phyloP scores from a whole-genome alignment of 1,140 invertebrate genomes.

The Hycleus cichorii region DNA sequence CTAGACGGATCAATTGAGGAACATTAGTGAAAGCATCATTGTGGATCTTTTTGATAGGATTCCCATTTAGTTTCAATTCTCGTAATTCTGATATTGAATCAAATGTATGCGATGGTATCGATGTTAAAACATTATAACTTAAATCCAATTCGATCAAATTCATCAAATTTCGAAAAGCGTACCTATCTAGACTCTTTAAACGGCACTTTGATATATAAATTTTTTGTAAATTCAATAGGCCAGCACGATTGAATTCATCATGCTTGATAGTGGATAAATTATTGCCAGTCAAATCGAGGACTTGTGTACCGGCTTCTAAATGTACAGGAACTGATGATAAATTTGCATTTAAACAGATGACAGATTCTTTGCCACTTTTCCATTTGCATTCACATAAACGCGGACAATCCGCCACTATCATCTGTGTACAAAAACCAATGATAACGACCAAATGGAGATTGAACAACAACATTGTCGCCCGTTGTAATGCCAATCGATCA shows the following conservation, averaged over 20 bases:
- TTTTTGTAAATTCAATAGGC: constrained; percentile 70
- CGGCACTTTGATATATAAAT: constrained; percentile 61
- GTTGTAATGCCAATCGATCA: constrained; percentile 6
- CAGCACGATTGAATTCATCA: constrained; percentile 62
- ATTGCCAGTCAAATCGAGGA: constrained; percentile 69
- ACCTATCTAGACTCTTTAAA: constrained; percentile 53
- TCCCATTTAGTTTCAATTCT: constrained; percentile 65
- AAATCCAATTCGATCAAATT: constrained; percentile 74
- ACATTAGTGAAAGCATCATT: constrained; percentile 62
- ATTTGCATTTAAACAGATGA: constrained; percentile 64
- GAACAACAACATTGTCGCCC: constrained; percentile 12
- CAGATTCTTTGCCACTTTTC: constrained; percentile 77
- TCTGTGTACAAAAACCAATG: constrained; percentile 26
- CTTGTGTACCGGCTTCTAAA: constrained; percentile 67
- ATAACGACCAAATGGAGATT: constrained; percentile 23
- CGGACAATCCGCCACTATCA: constrained; percentile 52
- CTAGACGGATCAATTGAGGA: constrained; percentile 62
- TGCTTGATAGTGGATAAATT: constrained; percentile 55
- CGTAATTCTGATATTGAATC: constrained; percentile 62
- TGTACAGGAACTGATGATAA: constrained; percentile 59
- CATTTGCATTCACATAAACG: constrained; percentile 75
- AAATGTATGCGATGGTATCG: constrained; percentile 63
- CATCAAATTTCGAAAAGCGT: constrained; percentile 60
- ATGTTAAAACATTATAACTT: constrained; percentile 59
- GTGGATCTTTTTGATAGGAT: constrained; percentile 60